A percentile compares a stretch with the other conserved stretches of the same genome.
Evolutionary conservation across 2,113 vertebrate species (phyloP).

Genomic region (Excalfactoria chinensis): DNA sequence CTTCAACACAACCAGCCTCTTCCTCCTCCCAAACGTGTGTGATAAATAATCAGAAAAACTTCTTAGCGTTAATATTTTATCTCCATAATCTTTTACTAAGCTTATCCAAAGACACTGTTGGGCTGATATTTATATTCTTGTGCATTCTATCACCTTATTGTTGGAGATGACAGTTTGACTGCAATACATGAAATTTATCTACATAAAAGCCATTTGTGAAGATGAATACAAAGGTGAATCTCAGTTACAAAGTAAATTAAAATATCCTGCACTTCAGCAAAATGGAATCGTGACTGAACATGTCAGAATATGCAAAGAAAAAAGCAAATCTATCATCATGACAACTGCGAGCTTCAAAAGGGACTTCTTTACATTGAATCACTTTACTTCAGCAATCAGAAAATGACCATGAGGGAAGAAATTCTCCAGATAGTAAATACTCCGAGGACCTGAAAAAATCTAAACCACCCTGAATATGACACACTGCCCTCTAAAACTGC

Average conservation of each 20-base stretch:
- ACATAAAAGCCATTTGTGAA: slow-evolving; percentile 12
- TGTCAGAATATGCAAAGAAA: not conserved
- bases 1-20: not conserved
- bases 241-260: slow-evolving; percentile 43
- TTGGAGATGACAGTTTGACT: slow-evolving; percentile 38
- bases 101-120: not conserved
- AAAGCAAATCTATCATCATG: not conserved
- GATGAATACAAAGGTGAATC: slow-evolving; percentile 8
- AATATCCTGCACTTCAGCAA: not conserved
- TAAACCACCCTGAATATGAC: not conserved
- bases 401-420: not conserved
- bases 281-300: not conserved
- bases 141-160: slow-evolving; percentile 25
- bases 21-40: not conserved
- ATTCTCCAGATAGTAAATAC: not conserved
- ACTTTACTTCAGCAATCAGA: not conserved
- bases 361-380: not conserved
- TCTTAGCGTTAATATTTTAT: not conserved
- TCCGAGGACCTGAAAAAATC: not conserved
- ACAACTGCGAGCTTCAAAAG: not conserved
- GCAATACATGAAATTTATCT: slow-evolving; percentile 35
- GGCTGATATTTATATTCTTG: slow-evolving; percentile 32
- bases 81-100: not conserved
- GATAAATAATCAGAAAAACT: not conserved
- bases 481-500: not conserved